Base-by-base conservation (phyloP, 2,888 invertebrate species). In the Horisme vitalbata region DNA sequence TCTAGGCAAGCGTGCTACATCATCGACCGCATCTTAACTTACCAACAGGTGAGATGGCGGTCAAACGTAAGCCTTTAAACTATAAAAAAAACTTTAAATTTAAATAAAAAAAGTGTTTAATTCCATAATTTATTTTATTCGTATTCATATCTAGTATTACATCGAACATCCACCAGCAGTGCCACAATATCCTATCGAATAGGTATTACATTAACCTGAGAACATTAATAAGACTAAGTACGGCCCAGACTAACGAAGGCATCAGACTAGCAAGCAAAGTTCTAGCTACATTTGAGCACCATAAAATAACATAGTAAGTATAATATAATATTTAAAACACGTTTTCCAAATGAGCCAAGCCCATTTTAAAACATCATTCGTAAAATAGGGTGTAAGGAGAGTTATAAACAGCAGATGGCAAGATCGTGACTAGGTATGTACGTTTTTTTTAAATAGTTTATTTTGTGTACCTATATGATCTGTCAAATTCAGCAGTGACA, bases 131-230 rank as follows among this genome's bases (percentile, higher is more conserved):
- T 73, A 62, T 71, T 77, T 79, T 77, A 79, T 78, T 81, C 52
- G 65, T 74, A 73, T 71, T 52, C 52, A 60, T 72, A 75, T 26
- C 11, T 14, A 54, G 71, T 69, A 71, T 8, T 68, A 71, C 77
- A 79, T 79, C 69, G 67, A 81, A 81, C 79, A 80, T 71, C 65
- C 60, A 68, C 68, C 72, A 75, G 75, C 76, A 80, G 79, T 79
- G 47, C 45, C 50, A 52, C 56, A 46, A 38, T 41, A 48, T 47
- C 38, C 44, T 52, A 55, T 50, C 13, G 33, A 41, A 45, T 37
- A 38, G 41, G 46, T 45, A 20, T 45, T 32, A 38, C 14, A 5
- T 5, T 26, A 34, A 32, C 36, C 41, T 37, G 32, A 49, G 76
- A 70, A 53, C 41, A 38, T 28, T 28, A 15, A 30, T 64, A 66